These are phyloP conservation scores for Momotus momota DNA, from an alignment of 2,797 vertebrate genomes.

Conservation along the genomic window DNA sequence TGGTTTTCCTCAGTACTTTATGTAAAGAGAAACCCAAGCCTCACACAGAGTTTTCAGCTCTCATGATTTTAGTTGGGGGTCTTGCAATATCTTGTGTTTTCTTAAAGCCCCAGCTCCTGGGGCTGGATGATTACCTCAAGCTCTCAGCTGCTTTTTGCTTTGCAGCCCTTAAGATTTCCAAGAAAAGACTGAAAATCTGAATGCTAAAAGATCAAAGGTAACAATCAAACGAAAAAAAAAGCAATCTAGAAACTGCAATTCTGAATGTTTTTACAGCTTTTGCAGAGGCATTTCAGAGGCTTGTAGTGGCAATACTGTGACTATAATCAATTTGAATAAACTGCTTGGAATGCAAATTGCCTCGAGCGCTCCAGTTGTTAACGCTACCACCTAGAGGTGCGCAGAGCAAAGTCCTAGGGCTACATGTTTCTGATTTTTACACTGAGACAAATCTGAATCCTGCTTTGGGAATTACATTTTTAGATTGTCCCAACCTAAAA, in stretches of 20 bases:
- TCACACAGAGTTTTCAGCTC: neutral
- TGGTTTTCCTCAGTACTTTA: neutral
- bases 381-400: neutral
- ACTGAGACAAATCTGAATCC: neutral
- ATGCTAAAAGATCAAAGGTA: neutral
- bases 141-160: neutral
- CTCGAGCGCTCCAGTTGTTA: neutral
- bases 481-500: neutral
- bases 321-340: neutral
- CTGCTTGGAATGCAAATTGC: neutral
- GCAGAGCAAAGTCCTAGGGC: neutral
- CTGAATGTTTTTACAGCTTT: neutral
- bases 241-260: neutral
- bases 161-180: neutral
- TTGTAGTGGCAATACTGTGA: neutral
- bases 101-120: neutral
- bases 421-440: neutral
- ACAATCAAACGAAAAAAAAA: neutral
- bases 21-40: conserved; percentile 43
- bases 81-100: conserved; percentile 18
- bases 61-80: neutral
- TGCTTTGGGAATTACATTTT: neutral
- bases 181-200: neutral
- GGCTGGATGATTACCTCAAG: neutral
- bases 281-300: neutral